Evolutionary conservation across 2,113 vertebrate genomes (phyloP).

Genomic region (Pipra filicauda): DNA sequence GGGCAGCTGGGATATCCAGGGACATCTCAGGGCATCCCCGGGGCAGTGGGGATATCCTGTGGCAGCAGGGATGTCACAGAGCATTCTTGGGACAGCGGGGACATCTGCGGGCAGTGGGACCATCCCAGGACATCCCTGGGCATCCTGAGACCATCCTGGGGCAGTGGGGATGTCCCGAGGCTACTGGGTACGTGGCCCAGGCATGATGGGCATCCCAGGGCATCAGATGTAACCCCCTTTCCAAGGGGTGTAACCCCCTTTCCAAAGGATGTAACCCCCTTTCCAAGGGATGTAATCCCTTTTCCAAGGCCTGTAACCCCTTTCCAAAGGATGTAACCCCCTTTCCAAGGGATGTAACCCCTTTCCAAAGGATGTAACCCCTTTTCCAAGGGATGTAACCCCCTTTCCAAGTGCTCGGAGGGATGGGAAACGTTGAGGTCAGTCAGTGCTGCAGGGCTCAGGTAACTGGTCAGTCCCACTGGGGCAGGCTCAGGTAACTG

Average conservation of each 20-base stretch:
- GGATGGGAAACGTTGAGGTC: background rate
- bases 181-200: no score
- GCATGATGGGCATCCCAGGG: no score
- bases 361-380: rapidly evolving
- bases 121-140: background rate
- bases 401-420: background rate
- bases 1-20: background rate
- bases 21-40: background rate
- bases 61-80: background rate
- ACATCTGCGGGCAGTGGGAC: no score
- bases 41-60: background rate
- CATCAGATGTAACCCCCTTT: no score
- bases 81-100: no score
- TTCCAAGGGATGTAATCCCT: no score
- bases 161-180: background rate
- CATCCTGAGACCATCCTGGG: background rate
- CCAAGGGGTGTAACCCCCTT: no score
- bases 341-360: no score
- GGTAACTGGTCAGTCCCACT: background rate
- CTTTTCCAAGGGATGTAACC: background rate
- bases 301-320: no score
- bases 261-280: no score
- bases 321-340: no score
- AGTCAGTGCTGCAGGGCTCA: background rate
- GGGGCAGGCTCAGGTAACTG: background rate